Conservation (phyloP, 2,113 vertebrate genomes). For the Rhinolophus sinicus region DNA sequence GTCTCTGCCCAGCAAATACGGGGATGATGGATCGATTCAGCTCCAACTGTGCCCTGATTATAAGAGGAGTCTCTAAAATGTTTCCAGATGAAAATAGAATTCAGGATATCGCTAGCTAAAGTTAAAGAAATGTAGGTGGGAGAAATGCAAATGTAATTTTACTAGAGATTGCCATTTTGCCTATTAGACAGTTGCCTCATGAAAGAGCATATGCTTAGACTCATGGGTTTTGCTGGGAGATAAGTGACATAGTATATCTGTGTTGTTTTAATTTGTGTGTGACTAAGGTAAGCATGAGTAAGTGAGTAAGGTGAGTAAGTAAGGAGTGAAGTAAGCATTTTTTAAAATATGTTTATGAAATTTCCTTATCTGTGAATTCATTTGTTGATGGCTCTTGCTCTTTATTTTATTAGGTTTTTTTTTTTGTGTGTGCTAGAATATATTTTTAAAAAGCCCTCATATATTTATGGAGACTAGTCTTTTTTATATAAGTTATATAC, state of each 20-base stretch:
- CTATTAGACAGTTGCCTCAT: not conserved
- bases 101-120: not conserved
- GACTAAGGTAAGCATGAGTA: not conserved
- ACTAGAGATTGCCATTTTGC: not conserved
- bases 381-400: not conserved
- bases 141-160: not conserved
- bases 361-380: not conserved
- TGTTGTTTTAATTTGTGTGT: slow-evolving; percentile 26
- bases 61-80: not conserved
- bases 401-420: not conserved
- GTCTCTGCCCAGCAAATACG: not conserved
- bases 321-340: not conserved
- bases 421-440: not conserved
- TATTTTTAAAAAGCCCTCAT: not conserved
- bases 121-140: not conserved
- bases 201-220: not conserved
- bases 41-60: not conserved
- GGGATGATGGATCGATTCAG: not conserved
- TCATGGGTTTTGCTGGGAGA: not conserved
- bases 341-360: slow-evolving; percentile 20
- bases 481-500: not conserved
- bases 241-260: not conserved
- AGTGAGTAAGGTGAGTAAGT: too few species aligned
- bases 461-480: not conserved
- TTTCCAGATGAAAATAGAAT: slow-evolving; percentile 10